A percentile compares a stretch with the other conserved stretches of the same genome.
Conservation (phyloP, 30 jellyfish, hydroid and myxozoan species). For the Mastigias papua region DNA sequence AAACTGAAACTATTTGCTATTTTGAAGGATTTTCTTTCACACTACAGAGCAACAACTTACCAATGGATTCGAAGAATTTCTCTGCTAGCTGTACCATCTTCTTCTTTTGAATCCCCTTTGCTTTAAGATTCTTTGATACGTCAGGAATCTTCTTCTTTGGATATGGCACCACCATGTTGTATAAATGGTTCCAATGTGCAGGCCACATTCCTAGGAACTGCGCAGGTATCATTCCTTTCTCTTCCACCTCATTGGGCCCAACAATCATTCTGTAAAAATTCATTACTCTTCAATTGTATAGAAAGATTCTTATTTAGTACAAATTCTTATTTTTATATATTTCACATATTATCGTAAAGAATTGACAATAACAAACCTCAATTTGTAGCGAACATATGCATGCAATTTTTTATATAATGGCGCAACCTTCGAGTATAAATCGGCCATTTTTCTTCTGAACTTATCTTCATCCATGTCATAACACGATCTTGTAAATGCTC, state of each 20-base stretch:
- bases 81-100: constrained; percentile 70
- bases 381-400: constrained; percentile 81
- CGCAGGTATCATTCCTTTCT: constrained; percentile 80
- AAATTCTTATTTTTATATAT: background rate
- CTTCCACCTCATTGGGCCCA: constrained; percentile 65
- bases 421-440: constrained; percentile 35
- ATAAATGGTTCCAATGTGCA: constrained; percentile 77
- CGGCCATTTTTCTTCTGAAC: constrained; percentile 68
- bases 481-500: constrained; percentile 75
- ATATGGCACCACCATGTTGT: constrained; percentile 61
- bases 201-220: constrained; percentile 91
- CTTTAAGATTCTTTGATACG: constrained; percentile 70
- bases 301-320: background rate
- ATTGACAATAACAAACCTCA: constrained; percentile 71
- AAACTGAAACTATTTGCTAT: no score
- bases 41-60: no score
- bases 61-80: constrained; percentile 75
- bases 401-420: constrained; percentile 84
- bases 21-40: no score
- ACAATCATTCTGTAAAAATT: constrained; percentile 33
- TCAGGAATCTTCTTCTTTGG: constrained; percentile 80
- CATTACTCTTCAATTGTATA: no score
- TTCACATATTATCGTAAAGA: background rate
- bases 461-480: constrained; percentile 81
- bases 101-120: constrained; percentile 56